phyloP scores from a whole-genome alignment of 2,113 vertebrate genomes.

The Pandion haliaetus region DNA sequence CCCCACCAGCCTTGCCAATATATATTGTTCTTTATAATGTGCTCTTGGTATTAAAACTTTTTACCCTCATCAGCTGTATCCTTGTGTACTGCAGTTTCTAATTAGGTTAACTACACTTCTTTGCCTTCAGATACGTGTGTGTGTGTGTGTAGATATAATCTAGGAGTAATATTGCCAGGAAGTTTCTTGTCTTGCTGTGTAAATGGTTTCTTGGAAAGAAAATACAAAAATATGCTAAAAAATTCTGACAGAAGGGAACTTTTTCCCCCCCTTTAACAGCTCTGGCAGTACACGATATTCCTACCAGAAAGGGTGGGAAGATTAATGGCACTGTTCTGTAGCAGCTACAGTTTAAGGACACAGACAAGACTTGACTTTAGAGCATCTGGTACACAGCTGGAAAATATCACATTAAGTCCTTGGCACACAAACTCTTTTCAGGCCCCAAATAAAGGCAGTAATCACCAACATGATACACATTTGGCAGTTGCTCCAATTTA shows the following conservation, averaged over 20 bases:
- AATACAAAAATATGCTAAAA: neutral
- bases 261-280: neutral
- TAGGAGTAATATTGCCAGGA: neutral
- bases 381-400: neutral
- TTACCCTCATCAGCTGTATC: neutral
- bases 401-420: neutral
- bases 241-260: neutral
- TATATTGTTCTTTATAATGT: neutral
- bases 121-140: rapidly evolving
- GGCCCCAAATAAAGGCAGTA: neutral
- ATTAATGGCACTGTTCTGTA: neutral
- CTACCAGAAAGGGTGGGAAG: neutral
- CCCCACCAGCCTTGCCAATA: neutral
- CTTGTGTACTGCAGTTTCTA: neutral
- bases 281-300: neutral
- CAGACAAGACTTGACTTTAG: neutral
- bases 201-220: neutral
- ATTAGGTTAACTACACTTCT: neutral
- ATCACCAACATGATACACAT: neutral
- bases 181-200: neutral
- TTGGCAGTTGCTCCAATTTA: neutral
- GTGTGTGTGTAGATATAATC: neutral
- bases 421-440: neutral
- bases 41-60: neutral
- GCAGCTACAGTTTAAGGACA: neutral